Evolutionary conservation across 2,113 vertebrate genomes (phyloP), one percentile per base, ranked within the genome.

Genomic region (Daboia siamensis): DNA sequence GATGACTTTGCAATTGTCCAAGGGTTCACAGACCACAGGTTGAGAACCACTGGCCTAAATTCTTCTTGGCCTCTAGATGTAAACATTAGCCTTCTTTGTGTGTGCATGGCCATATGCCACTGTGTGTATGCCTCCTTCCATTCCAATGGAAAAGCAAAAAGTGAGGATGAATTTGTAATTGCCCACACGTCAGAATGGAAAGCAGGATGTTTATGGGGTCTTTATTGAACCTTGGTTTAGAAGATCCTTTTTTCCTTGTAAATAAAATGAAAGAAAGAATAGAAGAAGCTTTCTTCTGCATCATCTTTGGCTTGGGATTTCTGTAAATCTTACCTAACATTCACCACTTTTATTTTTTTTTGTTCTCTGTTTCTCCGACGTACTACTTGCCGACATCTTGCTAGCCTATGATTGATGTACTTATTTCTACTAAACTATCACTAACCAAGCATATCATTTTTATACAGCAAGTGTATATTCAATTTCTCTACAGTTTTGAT

Each of bases 371-470:
- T 97, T 97, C 96, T 96, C 95, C 95, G 96, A 97, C 95, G 94
- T 94, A 94, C 95, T 97, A 97, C 95, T 92, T 93, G 94, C 95
- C 97, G 97, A 97, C 98, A 98, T 97, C 95, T 96, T 95, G 96
- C 97, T 97, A 96, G 93, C 96, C 96, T 94, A 95, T 97, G 97
- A 98, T 97, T 97, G 97, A 98, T 98, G 98, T 95, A 97, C 97
- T 97, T 97, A 98, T 98, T 97, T 97, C 97, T 98, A 95, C 96
- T 96, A 97, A 97, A 97, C 96, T 97, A 97, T 97, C 96, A 97
- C 97, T 98, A 97, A 98, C 97, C 97, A 97, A 97, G 97, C 97
- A 96, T 97, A 97, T 97, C 96, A 97, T 97, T 97, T 98, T 97
- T 97, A 97, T 97, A 97, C 96, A 97, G 97, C 97, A 97, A 97